Evolutionary conservation across 2,888 invertebrate species (phyloP).

Genomic region (Synanthedon andrenaeformis): DNA sequence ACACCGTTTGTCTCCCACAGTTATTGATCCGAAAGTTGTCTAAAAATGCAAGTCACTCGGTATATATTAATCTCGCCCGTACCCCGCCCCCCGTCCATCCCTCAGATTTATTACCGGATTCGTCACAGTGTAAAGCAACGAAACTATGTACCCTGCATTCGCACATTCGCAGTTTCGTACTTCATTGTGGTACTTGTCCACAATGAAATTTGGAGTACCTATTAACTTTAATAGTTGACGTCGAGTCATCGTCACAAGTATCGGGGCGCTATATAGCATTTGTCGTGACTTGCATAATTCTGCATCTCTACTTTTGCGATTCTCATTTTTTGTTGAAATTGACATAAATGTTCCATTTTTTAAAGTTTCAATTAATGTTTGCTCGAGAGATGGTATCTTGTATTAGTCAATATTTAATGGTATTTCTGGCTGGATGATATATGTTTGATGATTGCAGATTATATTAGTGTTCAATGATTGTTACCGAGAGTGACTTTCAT

Average conservation of each 20-base stretch:
- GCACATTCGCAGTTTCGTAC: slow-evolving; percentile 18
- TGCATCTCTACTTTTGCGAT: neutral
- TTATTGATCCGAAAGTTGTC: slow-evolving; percentile 30
- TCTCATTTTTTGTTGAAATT: neutral
- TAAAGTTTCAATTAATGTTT: too few relatives aligned
- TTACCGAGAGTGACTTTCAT: too few relatives aligned
- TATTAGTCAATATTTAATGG: too few relatives aligned
- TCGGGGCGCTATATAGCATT: neutral
- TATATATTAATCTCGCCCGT: slow-evolving; percentile 36
- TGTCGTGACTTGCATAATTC: neutral
- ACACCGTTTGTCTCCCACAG: slow-evolving; percentile 6
- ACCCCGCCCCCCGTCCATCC: slow-evolving; percentile 23
- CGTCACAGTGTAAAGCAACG: slow-evolving; percentile 36
- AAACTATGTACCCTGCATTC: slow-evolving; percentile 10
- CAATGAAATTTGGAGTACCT: slow-evolving; percentile 25
- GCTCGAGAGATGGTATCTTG: too few relatives aligned
- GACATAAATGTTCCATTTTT: neutral
- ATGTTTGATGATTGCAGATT: too few relatives aligned
- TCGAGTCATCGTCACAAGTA: slow-evolving; percentile 23
- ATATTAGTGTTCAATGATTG: too few relatives aligned
- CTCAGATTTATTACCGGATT: slow-evolving; percentile 28
- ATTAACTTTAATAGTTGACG: slow-evolving; percentile 28
- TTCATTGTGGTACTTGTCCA: slow-evolving; percentile 28
- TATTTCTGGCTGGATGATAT: too few relatives aligned
- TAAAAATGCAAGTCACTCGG: slow-evolving; percentile 35